Evolutionary conservation across 1,140 invertebrate genomes (phyloP).

Genomic region (Bicyclus anynana): DNA sequence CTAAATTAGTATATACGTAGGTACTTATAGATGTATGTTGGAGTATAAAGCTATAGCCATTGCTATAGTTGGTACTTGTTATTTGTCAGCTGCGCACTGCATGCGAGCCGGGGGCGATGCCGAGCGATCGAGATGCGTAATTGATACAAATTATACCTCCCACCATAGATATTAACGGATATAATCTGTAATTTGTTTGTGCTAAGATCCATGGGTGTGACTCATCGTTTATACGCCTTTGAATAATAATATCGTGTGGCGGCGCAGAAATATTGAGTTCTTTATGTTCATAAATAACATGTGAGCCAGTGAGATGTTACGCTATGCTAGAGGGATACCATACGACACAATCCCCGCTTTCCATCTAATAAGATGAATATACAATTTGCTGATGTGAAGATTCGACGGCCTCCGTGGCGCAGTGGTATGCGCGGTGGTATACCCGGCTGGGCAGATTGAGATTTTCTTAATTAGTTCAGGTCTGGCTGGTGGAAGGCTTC

Average conservation of each 20-base stretch:
- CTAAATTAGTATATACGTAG: too few relatives aligned
- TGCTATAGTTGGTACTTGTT: not conserved
- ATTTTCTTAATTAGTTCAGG: too few relatives aligned
- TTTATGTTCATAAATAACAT: not conserved
- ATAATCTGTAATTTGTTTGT: constrained; percentile 9
- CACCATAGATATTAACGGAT: constrained; percentile 13
- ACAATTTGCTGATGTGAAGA: too few relatives aligned
- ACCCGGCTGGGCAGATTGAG: too few relatives aligned
- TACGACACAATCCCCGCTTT: too few relatives aligned
- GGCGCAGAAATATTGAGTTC: not conserved
- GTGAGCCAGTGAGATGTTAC: not conserved
- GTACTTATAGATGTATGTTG: too few relatives aligned
- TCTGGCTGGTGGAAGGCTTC: too few relatives aligned
- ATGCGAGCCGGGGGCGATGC: constrained; percentile 14
- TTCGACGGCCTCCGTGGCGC: too few relatives aligned
- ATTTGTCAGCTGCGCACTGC: constrained; percentile 3
- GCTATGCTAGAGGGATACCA: too few relatives aligned
- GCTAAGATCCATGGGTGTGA: constrained; percentile 4
- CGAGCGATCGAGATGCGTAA: constrained; percentile 14
- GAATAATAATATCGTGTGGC: constrained; percentile 2
- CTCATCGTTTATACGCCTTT: not conserved
- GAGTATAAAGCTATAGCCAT: not conserved
- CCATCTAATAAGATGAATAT: too few relatives aligned
- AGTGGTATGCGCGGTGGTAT: too few relatives aligned
- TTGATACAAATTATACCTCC: constrained; percentile 22